Base-by-base conservation (phyloP, 2,888 invertebrate species). In the Acholoe squamosa region DNA sequence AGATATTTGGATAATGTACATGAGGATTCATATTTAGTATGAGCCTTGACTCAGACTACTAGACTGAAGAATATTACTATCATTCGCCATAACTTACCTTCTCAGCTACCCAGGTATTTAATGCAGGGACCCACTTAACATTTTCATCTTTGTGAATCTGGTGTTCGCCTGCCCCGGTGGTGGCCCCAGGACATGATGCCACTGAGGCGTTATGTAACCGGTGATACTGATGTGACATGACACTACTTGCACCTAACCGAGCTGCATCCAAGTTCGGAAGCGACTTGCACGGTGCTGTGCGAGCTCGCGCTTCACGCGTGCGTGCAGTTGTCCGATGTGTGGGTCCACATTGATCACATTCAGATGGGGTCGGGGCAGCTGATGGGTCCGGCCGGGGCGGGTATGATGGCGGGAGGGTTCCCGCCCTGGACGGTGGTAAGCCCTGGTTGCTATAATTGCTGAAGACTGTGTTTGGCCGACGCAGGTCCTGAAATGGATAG, bases 51-150 rank as follows among this genome's bases (percentile, higher is more conserved):
- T n/a, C n/a, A n/a, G n/a, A n/a, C n/a, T n/a, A n/a, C n/a, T n/a
- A n/a, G n/a, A n/a, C n/a, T n/a, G n/a, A n/a, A n/a, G n/a, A n/a
- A 43, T 43, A 43, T 43, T 43, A 43, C 10, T 10, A 7, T 43
- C 10, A 43, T 10, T 43, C 3, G 43, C 43, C 14, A 12, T n/a
- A n/a, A 22, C 86, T n/a, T 56, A 86, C 86, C 86, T 71, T 89
- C 25, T 89, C 89, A 22, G 33, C 71, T 22, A 89, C 89, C 89
- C 89, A 89, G 31, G 89, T 51, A 51, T 89, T 89, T 76, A 89
- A 77, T 7, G 89, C 89, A 25, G 71, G 77, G 28, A 89, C 76
- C 89, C 89, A 89, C 76, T 76, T 89, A 51, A 89, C 52, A 51
- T 51, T 10, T 5, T 43, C 25, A 14, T 84, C 84, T 10, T 25